These are phyloP conservation scores for Aurelia aurita complex sp. Pacific DNA, from an alignment of 30 jellyfish, hydroid and myxozoan species.

Conservation along the genomic window DNA sequence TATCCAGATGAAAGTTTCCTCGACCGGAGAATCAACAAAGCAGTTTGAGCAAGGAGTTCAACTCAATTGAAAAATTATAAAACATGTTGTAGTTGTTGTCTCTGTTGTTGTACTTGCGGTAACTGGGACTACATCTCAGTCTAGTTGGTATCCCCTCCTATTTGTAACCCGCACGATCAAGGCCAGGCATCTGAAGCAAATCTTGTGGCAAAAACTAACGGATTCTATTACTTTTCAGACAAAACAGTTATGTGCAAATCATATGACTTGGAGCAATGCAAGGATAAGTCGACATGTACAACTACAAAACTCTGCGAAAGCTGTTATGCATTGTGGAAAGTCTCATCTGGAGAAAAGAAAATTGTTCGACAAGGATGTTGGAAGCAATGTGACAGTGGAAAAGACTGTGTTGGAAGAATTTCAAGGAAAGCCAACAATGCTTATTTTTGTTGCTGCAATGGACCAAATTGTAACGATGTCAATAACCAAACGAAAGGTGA, in stretches of 20 bases:
- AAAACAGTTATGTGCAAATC: slow-evolving; percentile 23
- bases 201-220: too few species aligned
- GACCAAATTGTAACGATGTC: slow-evolving; percentile 46
- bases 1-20: too few species aligned
- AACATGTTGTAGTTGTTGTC: too few species aligned
- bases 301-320: slow-evolving; percentile 16
- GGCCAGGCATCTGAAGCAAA: too few species aligned
- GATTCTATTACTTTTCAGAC: neutral
- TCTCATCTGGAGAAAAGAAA: neutral
- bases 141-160: too few species aligned
- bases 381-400: slow-evolving; percentile 29
- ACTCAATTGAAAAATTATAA: too few species aligned
- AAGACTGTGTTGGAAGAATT: slow-evolving; percentile 35
- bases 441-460: slow-evolving; percentile 54
- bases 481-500: slow-evolving; percentile 17
- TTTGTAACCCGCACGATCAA: too few species aligned
- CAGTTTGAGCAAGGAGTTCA: too few species aligned
- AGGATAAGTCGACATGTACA: slow-evolving; percentile 10
- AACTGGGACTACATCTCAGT: too few species aligned
- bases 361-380: slow-evolving; percentile 55
- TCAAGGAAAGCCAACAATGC: neutral
- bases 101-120: too few species aligned
- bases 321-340: slow-evolving; percentile 46
- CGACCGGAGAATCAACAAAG: too few species aligned
- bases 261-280: slow-evolving; percentile 7